Evolutionary conservation across 2,113 vertebrate species (phyloP).

Genomic region (Stigmatopora nigra): DNA sequence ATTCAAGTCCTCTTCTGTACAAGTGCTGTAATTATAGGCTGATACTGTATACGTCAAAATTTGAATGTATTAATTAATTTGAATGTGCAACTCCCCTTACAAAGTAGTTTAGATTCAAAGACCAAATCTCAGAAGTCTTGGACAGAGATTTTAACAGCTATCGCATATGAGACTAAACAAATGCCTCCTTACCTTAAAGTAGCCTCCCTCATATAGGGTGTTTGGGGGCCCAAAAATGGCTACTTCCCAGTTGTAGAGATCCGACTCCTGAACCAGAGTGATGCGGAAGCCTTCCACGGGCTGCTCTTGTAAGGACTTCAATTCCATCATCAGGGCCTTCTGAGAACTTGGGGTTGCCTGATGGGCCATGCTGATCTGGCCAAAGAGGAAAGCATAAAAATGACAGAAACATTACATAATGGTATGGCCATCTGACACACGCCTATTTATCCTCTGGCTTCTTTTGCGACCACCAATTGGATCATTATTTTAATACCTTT

Average conservation of each 20-base stretch:
- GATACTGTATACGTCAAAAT: neutral
- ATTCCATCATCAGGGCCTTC: slow-evolving; percentile 94
- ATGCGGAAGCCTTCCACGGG: slow-evolving; percentile 92
- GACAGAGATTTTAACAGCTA: neutral
- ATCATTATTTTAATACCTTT: neutral
- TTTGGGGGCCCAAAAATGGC: slow-evolving; percentile 92
- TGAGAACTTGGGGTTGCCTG: slow-evolving; percentile 94
- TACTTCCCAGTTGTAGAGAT: slow-evolving; percentile 95
- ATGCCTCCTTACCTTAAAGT: slow-evolving; percentile 82
- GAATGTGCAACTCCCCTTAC: neutral
- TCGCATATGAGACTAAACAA: neutral
- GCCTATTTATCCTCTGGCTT: neutral
- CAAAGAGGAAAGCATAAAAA: neutral
- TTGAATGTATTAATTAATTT: too few species aligned
- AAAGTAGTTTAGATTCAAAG: neutral
- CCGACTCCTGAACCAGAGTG: slow-evolving; percentile 87
- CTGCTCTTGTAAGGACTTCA: slow-evolving; percentile 90
- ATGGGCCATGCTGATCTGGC: slow-evolving; percentile 79
- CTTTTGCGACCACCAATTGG: neutral
- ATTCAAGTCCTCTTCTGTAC: slow-evolving; percentile 2
- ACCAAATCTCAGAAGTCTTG: neutral
- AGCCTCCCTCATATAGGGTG: slow-evolving; percentile 88
- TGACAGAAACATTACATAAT: neutral
- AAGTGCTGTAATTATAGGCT: neutral
- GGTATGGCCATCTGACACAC: neutral